Evolutionary conservation across 2,888 invertebrate genomes (phyloP).

Genomic region (Pollenia labialis): DNA sequence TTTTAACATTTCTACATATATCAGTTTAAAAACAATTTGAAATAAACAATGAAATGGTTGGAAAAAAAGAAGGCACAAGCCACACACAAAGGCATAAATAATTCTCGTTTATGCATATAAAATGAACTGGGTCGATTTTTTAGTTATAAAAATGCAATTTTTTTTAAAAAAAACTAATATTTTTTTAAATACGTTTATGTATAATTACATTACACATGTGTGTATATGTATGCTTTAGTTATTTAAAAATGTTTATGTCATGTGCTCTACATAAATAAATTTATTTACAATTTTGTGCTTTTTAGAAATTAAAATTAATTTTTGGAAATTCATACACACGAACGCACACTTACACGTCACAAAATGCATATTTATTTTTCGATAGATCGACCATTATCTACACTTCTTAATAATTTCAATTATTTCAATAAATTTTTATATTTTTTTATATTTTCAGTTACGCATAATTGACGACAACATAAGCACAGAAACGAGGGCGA

Average conservation of each 20-base stretch:
- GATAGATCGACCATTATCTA: neutral
- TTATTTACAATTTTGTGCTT: conserved; percentile 20
- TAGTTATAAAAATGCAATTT: conserved; percentile 53
- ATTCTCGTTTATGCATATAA: neutral
- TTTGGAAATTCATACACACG: conserved; percentile 29
- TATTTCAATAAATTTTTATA: conserved; percentile 10
- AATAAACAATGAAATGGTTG: conserved; percentile 52
- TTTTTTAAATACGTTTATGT: conserved; percentile 1
- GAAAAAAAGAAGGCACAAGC: conserved; percentile 20
- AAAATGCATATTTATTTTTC: neutral
- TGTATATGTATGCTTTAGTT: conserved; percentile 1
- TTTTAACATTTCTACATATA: neutral
- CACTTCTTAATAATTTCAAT: neutral
- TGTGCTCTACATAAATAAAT: conserved; percentile 53
- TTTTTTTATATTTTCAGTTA: conserved; percentile 25
- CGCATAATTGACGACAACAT: neutral
- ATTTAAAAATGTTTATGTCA: conserved; percentile 60
- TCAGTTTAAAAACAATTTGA: conserved; percentile 24
- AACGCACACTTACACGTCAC: neutral
- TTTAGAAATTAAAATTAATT: conserved; percentile 32
- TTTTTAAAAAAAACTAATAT: conserved; percentile 24
- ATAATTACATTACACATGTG: conserved; percentile 1
- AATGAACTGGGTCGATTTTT: conserved; percentile 57
- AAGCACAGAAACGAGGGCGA: neutral
- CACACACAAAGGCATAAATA: conserved; percentile 46